Conservation (phyloP, 2,797 vertebrate species). For the Galago senegalensis region DNA sequence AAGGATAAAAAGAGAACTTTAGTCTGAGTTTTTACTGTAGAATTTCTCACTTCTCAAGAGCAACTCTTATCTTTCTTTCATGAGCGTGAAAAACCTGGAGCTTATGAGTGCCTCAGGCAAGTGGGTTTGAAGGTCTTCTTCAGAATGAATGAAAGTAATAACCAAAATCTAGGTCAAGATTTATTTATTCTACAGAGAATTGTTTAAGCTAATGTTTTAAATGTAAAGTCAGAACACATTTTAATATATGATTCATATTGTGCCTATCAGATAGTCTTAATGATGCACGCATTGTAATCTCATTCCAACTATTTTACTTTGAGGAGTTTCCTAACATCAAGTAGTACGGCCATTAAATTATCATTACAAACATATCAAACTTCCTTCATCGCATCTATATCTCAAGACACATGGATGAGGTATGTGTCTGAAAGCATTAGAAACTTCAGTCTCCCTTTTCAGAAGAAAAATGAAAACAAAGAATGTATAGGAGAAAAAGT, state of each 20-base stretch:
- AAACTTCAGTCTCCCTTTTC: constrained; percentile 75
- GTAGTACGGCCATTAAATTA: constrained; percentile 82
- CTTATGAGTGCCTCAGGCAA: constrained; percentile 90
- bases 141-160: constrained; percentile 86
- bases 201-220: constrained; percentile 73
- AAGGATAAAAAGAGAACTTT: constrained; percentile 81
- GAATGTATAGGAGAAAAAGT: not conserved
- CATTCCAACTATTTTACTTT: constrained; percentile 75
- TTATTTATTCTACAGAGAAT: constrained; percentile 86
- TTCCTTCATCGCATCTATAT: constrained; percentile 74
- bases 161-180: constrained; percentile 88
- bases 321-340: constrained; percentile 79
- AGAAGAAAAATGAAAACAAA: constrained; percentile 76
- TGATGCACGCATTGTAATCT: constrained; percentile 77
- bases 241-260: constrained; percentile 78
- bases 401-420: constrained; percentile 72
- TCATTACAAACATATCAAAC: constrained; percentile 83
- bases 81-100: constrained; percentile 88
- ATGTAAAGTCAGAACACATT: constrained; percentile 80
- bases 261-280: constrained; percentile 79
- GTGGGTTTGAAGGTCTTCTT: constrained; percentile 89
- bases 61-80: constrained; percentile 90
- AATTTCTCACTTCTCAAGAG: constrained; percentile 87
- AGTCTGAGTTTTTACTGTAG: constrained; percentile 81
- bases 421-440: constrained; percentile 68